Conservation (phyloP, 1,140 invertebrate genomes). For the Ericerus pela region DNA sequence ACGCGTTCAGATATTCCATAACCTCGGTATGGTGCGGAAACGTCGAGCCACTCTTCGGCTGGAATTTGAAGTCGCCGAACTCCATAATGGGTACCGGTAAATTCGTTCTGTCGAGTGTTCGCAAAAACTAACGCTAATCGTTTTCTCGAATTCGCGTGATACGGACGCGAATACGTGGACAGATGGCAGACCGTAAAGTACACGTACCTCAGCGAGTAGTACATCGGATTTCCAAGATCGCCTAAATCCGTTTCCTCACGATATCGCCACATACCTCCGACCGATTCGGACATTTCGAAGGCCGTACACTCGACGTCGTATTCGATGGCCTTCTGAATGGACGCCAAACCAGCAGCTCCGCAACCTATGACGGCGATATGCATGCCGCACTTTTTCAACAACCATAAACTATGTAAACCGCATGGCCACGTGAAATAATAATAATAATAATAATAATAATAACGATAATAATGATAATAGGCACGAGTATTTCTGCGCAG, state of each 20-base stretch:
- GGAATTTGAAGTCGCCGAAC: constrained; percentile 58
- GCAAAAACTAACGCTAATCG: constrained; percentile 26
- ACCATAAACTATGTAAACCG: too few relatives aligned
- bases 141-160: not conserved
- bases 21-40: constrained; percentile 41
- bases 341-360: constrained; percentile 23
- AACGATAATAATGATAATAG: too few relatives aligned
- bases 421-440: too few relatives aligned
- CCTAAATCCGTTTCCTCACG: constrained; percentile 50
- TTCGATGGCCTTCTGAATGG: constrained; percentile 18
- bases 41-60: constrained; percentile 32
- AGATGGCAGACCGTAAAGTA: too few relatives aligned
- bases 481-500: too few relatives aligned
- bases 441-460: too few relatives aligned
- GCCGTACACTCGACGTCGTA: constrained; percentile 31
- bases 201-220: constrained; percentile 60
- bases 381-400: too few relatives aligned
- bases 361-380: constrained; percentile 22
- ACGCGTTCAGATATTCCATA: constrained; percentile 47
- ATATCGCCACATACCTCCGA: constrained; percentile 83
- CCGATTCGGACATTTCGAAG: constrained; percentile 51
- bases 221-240: constrained; percentile 73
- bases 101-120: constrained; percentile 55
- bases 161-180: not conserved
- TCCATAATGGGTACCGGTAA: constrained; percentile 82